phyloP scores from a whole-genome alignment of 1,140 invertebrate genomes.

The Andricus grossulariae region DNA sequence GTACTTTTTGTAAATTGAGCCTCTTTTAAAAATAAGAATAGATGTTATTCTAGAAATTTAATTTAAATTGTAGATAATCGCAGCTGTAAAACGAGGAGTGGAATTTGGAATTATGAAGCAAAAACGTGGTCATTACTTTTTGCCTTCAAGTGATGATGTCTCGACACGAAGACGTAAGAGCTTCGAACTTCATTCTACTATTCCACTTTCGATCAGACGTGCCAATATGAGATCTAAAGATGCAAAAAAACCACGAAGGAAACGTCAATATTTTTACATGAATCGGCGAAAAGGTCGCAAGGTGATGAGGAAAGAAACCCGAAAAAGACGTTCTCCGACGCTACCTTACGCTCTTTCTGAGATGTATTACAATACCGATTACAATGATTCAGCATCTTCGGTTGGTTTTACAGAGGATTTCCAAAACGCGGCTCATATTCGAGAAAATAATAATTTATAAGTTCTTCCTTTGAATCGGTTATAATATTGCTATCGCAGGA shows the following conservation, averaged over 20 bases:
- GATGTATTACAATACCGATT: constrained; percentile 43
- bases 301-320: neutral
- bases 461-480: no score
- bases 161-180: constrained; percentile 13
- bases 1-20: neutral
- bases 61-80: constrained; percentile 41
- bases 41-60: neutral
- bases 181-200: constrained; percentile 24
- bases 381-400: constrained; percentile 43
- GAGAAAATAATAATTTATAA: neutral
- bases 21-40: neutral
- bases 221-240: constrained; percentile 32
- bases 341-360: constrained; percentile 42
- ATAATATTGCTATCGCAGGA: no score
- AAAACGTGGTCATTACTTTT: constrained; percentile 49
- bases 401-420: constrained; percentile 37
- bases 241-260: neutral
- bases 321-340: constrained; percentile 37
- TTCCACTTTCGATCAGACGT: constrained; percentile 32
- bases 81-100: constrained; percentile 50
- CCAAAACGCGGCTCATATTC: constrained; percentile 2
- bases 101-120: constrained; percentile 56
- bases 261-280: neutral
- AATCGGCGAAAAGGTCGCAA: neutral
- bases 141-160: neutral